These are phyloP conservation scores for Silurus aristotelis DNA, from an alignment of 2,797 vertebrate species.

Conservation along the genomic window DNA sequence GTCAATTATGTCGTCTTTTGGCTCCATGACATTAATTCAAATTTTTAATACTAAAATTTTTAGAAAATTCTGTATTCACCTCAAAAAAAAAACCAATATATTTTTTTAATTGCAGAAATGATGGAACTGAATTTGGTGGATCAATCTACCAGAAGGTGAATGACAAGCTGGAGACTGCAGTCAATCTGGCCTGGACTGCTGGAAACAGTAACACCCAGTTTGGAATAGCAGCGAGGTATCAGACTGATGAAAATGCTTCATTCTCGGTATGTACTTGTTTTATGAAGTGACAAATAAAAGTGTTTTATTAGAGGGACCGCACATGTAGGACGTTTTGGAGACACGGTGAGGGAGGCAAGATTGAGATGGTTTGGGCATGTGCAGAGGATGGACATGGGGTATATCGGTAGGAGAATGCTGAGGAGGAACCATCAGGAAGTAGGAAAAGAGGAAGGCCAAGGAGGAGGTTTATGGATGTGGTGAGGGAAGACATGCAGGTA, in stretches of 20 bases:
- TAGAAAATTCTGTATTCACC: not conserved
- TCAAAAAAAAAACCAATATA: not conserved
- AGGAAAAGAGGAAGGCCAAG: too few relatives aligned
- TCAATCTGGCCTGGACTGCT: conserved; percentile 93
- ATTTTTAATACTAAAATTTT: too few relatives aligned
- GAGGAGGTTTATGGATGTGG: too few relatives aligned
- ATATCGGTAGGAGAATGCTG: too few relatives aligned
- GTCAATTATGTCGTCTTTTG: not conserved
- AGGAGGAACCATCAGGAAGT: too few relatives aligned
- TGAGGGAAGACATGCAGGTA: too few relatives aligned
- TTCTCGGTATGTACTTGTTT: conserved; percentile 56
- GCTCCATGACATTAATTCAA: not conserved
- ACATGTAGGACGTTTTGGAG: too few relatives aligned
- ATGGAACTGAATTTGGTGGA: conserved; percentile 93
- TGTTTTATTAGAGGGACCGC: too few relatives aligned
- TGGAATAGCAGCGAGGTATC: conserved; percentile 93
- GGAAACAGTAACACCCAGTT: conserved; percentile 96
- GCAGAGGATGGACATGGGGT: too few relatives aligned
- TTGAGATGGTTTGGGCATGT: too few relatives aligned
- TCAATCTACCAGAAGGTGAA: conserved; percentile 98
- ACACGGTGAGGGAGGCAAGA: too few relatives aligned
- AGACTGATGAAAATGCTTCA: conserved; percentile 89
- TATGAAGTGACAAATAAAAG: not conserved
- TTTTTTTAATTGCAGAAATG: conserved; percentile 78
- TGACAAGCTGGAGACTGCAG: conserved; percentile 88